Conservation (phyloP, 2,113 vertebrate genomes). For the Cnemophilus loriae region DNA sequence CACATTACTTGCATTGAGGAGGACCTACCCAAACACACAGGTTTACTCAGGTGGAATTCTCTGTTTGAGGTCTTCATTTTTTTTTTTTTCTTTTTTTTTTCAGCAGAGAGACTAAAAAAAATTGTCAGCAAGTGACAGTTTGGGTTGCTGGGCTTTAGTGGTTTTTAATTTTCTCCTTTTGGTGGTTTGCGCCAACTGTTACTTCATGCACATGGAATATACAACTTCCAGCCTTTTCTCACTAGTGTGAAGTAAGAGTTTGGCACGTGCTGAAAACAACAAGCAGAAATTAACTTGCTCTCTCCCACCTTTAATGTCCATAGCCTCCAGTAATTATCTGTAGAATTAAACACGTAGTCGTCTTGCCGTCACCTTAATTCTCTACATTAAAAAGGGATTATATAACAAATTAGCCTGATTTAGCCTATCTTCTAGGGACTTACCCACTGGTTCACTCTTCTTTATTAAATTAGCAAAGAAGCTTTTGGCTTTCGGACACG, state of each 20-base stretch:
- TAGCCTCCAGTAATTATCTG: neutral
- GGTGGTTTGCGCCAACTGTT: neutral
- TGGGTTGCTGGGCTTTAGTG: neutral
- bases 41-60: neutral
- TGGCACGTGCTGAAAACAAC: constrained; percentile 31
- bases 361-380: constrained; percentile 2
- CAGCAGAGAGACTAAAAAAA: neutral
- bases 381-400: constrained; percentile 14
- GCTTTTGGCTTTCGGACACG: constrained; percentile 12
- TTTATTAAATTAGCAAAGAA: constrained; percentile 39
- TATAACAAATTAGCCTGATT: constrained; percentile 14
- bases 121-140: neutral
- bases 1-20: neutral
- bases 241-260: constrained; percentile 13
- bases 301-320: neutral
- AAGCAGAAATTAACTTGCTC: neutral
- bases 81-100: too few relatives aligned
- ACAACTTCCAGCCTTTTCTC: constrained; percentile 7
- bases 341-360: neutral
- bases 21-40: neutral
- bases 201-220: constrained; percentile 23
- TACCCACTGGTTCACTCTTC: neutral
- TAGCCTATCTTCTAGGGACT: neutral
- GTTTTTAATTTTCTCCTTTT: constrained; percentile 1
- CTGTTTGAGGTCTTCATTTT: neutral